Evolutionary conservation across 2,797 vertebrate species (phyloP), one percentile per base, ranked within the genome.

Genomic region (Dendrocincla tyrannina): DNA sequence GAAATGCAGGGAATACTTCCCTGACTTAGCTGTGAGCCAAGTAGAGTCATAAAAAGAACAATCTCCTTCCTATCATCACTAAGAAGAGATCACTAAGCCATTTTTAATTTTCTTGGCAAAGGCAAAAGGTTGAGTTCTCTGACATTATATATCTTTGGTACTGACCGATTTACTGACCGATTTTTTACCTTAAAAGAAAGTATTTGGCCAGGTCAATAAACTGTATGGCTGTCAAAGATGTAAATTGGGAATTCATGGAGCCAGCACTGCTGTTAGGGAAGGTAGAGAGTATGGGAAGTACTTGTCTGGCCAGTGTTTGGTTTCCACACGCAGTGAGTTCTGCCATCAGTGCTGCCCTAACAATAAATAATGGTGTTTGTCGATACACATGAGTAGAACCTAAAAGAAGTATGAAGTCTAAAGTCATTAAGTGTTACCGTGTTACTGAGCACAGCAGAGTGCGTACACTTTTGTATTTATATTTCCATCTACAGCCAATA

Each of bases 401-500:
- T 52, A 63, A 88, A 93, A 95, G 91, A 94, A 91, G 79, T 37
- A 75, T 96, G 84, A 63, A 76, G 86, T 82, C 80, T 88, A 59
- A 91, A 96, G 87, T 73, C 81, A 75, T 76, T 88, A 95, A 89
- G 78, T 91, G 74, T 78, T 82, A 56, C 33, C 27, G 8, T 73
- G 63, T 56, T 92, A 92, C 76, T 91, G 90, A 88, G 78, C 77
- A 82, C 62, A 73, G 92, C 73, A 85, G 84, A 86, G 78, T 44
- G 32, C 70, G 73, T 84, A 91, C 3, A 3, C 67, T 92, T 95
- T 91, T 96, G 89, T 97, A 97, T 97, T 97, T 91, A 90, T 95
- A 67, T 89, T 95, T 91, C 91, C 70, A 49, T 81, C 60, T 62
- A 88, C 92, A 81, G 73, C 37, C 66, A 89, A 93, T 88, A 96